A percentile compares a stretch with the other conserved stretches of the same genome.
phyloP scores from a whole-genome alignment of 1,140 invertebrate genomes.

The Monochamus saltuarius region DNA sequence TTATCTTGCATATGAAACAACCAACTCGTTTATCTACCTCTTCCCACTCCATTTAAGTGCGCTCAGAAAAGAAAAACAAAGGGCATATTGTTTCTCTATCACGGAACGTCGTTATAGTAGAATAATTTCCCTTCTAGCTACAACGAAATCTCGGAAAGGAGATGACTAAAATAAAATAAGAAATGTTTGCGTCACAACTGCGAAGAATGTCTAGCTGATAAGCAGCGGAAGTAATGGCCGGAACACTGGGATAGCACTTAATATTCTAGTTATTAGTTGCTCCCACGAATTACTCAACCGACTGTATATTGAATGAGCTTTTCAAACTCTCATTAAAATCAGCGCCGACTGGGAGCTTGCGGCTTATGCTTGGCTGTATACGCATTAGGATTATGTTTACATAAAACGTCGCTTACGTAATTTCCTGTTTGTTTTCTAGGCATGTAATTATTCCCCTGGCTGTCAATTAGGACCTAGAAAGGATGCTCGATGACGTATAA shows the following conservation, averaged over 20 bases:
- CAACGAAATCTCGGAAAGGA: not conserved
- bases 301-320: conserved; percentile 35
- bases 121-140: not conserved
- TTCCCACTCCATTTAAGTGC: too few species aligned
- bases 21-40: too few species aligned
- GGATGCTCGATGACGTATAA: too few species aligned
- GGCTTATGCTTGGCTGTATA: conserved; percentile 19
- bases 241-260: conserved; percentile 40
- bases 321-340: conserved; percentile 30
- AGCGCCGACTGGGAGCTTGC: conserved; percentile 9
- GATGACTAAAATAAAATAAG: too few species aligned
- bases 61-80: too few species aligned
- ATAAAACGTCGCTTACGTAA: not conserved
- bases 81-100: too few species aligned
- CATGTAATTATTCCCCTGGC: not conserved
- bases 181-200: too few species aligned
- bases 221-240: conserved; percentile 30
- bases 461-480: too few species aligned
- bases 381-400: conserved; percentile 2
- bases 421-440: conserved; percentile 4
- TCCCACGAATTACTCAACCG: conserved; percentile 34
- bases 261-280: conserved; percentile 43
- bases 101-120: too few species aligned
- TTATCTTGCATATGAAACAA: too few species aligned
- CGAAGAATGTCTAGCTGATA: too few species aligned